A percentile compares a stretch with the other conserved stretches of the same genome.
Evolutionary conservation across 1,140 invertebrate species (phyloP).

Genomic region (Brachionus angularis): DNA sequence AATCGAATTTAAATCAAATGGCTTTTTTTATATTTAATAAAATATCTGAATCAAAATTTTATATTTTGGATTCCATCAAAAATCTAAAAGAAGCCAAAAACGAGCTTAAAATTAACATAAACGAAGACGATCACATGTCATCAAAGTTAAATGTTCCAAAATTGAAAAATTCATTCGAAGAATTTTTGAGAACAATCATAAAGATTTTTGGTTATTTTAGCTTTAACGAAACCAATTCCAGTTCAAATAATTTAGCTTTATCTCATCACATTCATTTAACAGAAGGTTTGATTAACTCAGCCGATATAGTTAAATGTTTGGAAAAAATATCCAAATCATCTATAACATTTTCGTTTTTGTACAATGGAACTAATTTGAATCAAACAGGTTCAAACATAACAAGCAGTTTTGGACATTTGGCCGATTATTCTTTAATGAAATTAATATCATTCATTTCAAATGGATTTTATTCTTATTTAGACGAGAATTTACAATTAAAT

Average conservation of each 20-base stretch:
- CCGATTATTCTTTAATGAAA: conserved; percentile 29
- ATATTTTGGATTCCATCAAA: conserved; percentile 17
- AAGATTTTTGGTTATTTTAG: conserved; percentile 26
- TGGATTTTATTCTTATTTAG: conserved; percentile 15
- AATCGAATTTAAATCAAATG: conserved; percentile 21
- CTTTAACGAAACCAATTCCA: not conserved
- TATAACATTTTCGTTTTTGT: conserved; percentile 36
- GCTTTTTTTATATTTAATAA: conserved; percentile 13
- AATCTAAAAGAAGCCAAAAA: not conserved
- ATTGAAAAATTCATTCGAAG: not conserved
- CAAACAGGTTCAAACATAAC: conserved; percentile 4
- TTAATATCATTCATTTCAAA: conserved; percentile 7
- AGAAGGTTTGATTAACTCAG: conserved; percentile 8
- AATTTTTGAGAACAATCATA: not conserved
- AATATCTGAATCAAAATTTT: conserved; percentile 10
- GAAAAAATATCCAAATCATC: conserved; percentile 35
- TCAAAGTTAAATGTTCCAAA: not conserved
- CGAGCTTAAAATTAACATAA: not conserved
- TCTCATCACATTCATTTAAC: conserved; percentile 30
- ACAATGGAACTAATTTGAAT: conserved; percentile 3
- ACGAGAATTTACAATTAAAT: not conserved
- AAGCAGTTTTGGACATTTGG: conserved; percentile 31
- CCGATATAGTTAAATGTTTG: conserved; percentile 8
- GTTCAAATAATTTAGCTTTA: not conserved
- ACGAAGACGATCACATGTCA: not conserved